phyloP scores from a whole-genome alignment of 2,113 vertebrate genomes.

The Bungarus multicinctus region DNA sequence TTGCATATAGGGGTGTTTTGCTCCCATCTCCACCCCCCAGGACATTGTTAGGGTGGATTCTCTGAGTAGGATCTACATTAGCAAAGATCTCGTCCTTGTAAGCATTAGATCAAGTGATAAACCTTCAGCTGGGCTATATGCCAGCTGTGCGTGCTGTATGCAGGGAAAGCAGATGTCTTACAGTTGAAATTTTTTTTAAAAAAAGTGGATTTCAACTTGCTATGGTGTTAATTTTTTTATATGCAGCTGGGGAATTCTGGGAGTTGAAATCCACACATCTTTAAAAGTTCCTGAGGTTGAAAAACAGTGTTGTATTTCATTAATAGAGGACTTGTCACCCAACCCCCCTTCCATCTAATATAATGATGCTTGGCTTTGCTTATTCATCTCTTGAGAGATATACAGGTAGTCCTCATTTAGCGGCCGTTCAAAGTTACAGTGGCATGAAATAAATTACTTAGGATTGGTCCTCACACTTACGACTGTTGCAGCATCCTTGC shows the following conservation, averaged over 20 bases:
- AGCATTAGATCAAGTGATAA: background rate
- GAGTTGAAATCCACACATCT: background rate
- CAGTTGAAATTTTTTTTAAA: background rate
- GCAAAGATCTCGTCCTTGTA: background rate
- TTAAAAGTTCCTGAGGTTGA: background rate
- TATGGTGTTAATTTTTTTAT: background rate
- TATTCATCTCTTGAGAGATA: background rate
- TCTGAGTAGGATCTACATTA: background rate
- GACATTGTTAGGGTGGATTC: slow-evolving; percentile 24
- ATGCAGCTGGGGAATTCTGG: background rate
- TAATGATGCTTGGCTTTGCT: background rate
- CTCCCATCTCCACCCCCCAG: background rate
- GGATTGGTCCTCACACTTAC: too few species aligned
- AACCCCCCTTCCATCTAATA: background rate
- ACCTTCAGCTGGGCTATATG: background rate
- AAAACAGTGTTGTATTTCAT: background rate
- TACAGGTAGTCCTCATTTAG: background rate
- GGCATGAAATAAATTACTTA: too few species aligned
- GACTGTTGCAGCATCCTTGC: too few species aligned
- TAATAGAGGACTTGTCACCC: background rate
- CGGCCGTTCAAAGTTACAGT: too few species aligned
- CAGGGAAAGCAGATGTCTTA: background rate
- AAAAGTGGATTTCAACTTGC: background rate
- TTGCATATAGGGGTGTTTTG: background rate
- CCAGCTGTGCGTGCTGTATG: background rate